Evolutionary conservation across 2,888 invertebrate species (phyloP).

Genomic region (Phyllotreta striolata): DNA sequence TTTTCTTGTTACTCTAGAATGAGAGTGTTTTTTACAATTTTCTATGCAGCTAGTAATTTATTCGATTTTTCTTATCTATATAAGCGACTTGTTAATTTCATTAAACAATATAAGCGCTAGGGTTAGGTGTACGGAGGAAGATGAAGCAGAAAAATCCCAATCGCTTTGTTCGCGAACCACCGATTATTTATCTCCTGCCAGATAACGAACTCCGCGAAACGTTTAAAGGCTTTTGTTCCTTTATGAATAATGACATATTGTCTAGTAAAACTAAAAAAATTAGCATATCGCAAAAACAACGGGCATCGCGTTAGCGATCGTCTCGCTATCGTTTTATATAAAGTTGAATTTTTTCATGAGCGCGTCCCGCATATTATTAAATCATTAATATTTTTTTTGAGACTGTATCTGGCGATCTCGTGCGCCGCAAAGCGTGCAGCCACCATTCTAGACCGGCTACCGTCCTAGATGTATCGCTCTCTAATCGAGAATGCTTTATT

Average conservation of each 20-base stretch:
- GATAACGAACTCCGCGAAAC: constrained; percentile 26
- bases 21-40: too few species aligned
- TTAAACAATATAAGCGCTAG: too few species aligned
- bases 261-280: constrained; percentile 34
- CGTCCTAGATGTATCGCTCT: constrained; percentile 34
- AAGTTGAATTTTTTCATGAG: too few species aligned
- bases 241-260: constrained; percentile 37
- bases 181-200: constrained; percentile 27
- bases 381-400: constrained; percentile 35
- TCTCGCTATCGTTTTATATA: constrained; percentile 12
- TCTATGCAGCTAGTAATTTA: too few species aligned
- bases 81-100: too few species aligned
- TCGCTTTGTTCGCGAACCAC: constrained; percentile 21
- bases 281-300: constrained; percentile 21
- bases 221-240: constrained; percentile 33
- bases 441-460: constrained; percentile 39
- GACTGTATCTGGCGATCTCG: constrained; percentile 30
- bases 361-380: constrained; percentile 38
- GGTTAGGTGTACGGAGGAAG: too few species aligned
- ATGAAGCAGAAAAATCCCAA: background rate
- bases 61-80: too few species aligned
- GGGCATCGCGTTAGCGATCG: too few species aligned
- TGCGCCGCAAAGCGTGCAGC: constrained; percentile 32
- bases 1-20: too few species aligned
- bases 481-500: constrained; percentile 35